Evolutionary conservation across 2,888 invertebrate genomes (phyloP).

Genomic region (Mythimna vitellina): DNA sequence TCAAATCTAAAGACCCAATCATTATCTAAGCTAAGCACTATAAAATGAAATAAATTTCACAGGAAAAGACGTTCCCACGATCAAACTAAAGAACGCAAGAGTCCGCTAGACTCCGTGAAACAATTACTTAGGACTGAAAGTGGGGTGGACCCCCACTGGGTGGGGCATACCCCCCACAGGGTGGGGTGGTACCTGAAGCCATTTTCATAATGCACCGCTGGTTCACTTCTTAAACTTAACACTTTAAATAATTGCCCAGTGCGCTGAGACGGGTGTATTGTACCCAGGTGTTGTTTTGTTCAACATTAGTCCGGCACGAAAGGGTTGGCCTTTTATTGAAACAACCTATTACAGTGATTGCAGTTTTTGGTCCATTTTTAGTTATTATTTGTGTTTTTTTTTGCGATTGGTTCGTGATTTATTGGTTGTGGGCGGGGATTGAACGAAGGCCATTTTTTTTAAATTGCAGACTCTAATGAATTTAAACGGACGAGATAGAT

Average conservation of each 20-base stretch:
- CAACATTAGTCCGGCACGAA: conserved; percentile 51
- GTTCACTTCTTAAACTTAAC: conserved; percentile 81
- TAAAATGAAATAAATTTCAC: conserved; percentile 25
- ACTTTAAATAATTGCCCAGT: conserved; percentile 84
- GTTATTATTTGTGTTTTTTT: neutral
- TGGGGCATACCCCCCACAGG: conserved; percentile 25
- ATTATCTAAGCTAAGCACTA: neutral
- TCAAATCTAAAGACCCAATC: conserved; percentile 15
- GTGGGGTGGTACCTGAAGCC: conserved; percentile 69
- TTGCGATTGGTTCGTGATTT: conserved; percentile 10
- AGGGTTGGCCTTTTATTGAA: conserved; percentile 57
- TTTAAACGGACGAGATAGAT: no score
- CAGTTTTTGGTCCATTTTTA: conserved; percentile 27
- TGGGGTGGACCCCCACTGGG: conserved; percentile 31
- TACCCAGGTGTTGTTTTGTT: conserved; percentile 61
- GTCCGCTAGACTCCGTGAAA: conserved; percentile 68
- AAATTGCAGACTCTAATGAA: neutral
- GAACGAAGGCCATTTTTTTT: no score
- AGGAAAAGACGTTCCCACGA: conserved; percentile 45
- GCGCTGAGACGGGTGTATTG: conserved; percentile 53
- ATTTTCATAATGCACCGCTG: conserved; percentile 86
- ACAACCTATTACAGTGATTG: conserved; percentile 57
- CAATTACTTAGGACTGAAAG: conserved; percentile 75
- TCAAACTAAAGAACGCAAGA: conserved; percentile 48
- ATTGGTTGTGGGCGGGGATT: neutral